Conservation (phyloP, 2,113 vertebrate species). For the Brachypodius melanocephalos region DNA sequence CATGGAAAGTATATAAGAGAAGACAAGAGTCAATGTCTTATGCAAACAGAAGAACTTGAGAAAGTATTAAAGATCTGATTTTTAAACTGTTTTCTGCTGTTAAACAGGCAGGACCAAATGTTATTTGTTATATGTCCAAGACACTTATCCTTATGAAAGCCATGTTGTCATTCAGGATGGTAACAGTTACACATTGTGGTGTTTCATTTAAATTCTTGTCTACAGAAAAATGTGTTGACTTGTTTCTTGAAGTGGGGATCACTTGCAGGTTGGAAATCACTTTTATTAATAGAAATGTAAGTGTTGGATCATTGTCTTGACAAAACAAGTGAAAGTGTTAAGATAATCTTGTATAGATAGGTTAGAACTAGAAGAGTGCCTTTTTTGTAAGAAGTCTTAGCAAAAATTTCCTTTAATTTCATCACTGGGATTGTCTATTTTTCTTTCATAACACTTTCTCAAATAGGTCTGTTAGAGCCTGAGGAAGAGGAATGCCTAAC, state of each 20-base stretch:
- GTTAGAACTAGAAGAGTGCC: not conserved
- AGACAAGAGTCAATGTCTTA: not conserved
- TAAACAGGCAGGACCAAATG: not conserved
- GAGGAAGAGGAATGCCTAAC: slow-evolving; percentile 6
- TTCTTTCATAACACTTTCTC: not conserved
- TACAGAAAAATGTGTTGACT: not conserved
- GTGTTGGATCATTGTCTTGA: not conserved
- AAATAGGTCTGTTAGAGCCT: not conserved
- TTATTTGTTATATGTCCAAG: not conserved
- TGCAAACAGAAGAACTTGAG: not conserved
- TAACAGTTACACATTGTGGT: not conserved
- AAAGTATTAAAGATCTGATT: not conserved
- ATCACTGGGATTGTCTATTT: not conserved
- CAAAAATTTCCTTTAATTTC: not conserved
- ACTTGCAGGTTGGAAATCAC: not conserved
- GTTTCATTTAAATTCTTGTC: not conserved
- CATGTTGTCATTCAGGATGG: not conserved
- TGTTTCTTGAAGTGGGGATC: not conserved
- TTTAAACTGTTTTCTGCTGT: not conserved
- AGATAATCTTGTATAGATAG: not conserved
- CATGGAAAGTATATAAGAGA: not conserved
- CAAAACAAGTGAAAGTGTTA: not conserved
- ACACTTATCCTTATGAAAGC: not conserved
- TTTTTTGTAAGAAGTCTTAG: not conserved
- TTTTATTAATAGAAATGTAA: not conserved